These are phyloP conservation scores for Channa maculata DNA, from an alignment of 2,113 vertebrate genomes.

Conservation along the genomic window DNA sequence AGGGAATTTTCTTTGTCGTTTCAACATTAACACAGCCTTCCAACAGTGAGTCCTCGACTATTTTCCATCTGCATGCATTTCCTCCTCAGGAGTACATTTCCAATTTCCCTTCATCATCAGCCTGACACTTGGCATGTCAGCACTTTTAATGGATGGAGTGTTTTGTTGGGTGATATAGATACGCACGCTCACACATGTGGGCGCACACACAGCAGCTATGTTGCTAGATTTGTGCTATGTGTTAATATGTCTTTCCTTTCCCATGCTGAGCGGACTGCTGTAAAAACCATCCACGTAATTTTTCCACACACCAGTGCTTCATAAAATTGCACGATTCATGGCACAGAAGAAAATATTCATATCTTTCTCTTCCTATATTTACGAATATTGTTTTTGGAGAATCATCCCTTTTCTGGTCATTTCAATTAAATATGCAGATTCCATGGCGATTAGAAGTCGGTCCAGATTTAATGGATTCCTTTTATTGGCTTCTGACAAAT, in stretches of 20 bases:
- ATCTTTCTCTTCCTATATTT: constrained; percentile 21
- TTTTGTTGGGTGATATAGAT: constrained; percentile 42
- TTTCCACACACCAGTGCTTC: neutral
- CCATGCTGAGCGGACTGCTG: neutral
- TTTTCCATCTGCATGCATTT: constrained; percentile 62
- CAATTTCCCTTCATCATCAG: constrained; percentile 47
- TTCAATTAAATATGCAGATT: constrained; percentile 65
- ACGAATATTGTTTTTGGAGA: constrained; percentile 60
- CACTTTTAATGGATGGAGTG: constrained; percentile 36
- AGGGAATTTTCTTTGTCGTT: constrained; percentile 59
- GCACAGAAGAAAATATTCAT: constrained; percentile 7
- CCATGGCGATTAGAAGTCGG: constrained; percentile 57
- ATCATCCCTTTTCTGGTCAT: constrained; percentile 40
- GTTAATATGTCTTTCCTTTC: constrained; percentile 39
- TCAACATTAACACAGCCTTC: constrained; percentile 39
- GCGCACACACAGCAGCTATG: constrained; percentile 9
- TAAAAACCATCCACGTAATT: constrained; percentile 8
- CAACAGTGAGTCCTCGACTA: constrained; percentile 7
- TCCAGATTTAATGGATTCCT: constrained; percentile 73
- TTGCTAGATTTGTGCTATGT: constrained; percentile 3
- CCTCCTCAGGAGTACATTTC: constrained; percentile 44
- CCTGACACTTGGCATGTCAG: constrained; percentile 43
- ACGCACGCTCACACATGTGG: constrained; percentile 4
- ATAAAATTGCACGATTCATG: constrained; percentile 13
- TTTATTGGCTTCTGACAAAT: constrained; percentile 73